Percentiles rank a stretch among this genome's conserved stretches.
These are phyloP conservation scores for Hoplostethus atlanticus DNA, from an alignment of 2,797 vertebrate species.

Conservation along the genomic window DNA sequence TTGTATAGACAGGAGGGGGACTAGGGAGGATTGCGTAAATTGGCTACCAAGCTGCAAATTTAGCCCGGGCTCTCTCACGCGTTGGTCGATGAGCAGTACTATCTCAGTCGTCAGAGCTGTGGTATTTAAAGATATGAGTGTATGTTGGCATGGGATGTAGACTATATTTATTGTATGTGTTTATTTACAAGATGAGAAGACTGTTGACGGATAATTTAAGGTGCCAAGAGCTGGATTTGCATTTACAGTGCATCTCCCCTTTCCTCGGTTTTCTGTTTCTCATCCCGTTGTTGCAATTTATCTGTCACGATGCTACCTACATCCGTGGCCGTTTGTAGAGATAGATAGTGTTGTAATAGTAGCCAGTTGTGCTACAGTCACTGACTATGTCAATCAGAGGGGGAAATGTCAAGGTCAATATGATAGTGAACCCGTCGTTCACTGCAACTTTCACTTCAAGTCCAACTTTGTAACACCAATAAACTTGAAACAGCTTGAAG, in stretches of 20 bases:
- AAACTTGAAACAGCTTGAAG: not conserved
- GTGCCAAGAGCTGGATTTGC: constrained; percentile 53
- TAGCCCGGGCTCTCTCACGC: constrained; percentile 79
- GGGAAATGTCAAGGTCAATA: not conserved
- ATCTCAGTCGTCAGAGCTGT: constrained; percentile 81
- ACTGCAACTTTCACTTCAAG: not conserved
- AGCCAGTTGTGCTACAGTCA: constrained; percentile 47
- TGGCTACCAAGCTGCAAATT: constrained; percentile 80
- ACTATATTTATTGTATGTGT: constrained; percentile 59
- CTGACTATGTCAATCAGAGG: constrained; percentile 21
- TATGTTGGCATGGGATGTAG: constrained; percentile 60
- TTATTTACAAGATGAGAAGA: constrained; percentile 72
- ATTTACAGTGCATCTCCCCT: constrained; percentile 44
- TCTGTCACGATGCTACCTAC: constrained; percentile 22
- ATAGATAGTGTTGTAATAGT: constrained; percentile 37
- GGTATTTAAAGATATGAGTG: constrained; percentile 80
- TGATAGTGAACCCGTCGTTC: constrained; percentile 2
- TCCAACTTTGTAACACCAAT: not conserved
- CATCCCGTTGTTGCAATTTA: constrained; percentile 49
- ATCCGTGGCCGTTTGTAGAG: constrained; percentile 15
- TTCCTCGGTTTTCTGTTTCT: constrained; percentile 44
- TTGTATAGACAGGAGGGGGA: constrained; percentile 77
- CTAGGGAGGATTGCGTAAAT: constrained; percentile 78
- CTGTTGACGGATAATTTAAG: constrained; percentile 56
- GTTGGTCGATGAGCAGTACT: constrained; percentile 80